Conservation (phyloP, 1,140 invertebrate species). For the Gonatopus flavifemur region DNA sequence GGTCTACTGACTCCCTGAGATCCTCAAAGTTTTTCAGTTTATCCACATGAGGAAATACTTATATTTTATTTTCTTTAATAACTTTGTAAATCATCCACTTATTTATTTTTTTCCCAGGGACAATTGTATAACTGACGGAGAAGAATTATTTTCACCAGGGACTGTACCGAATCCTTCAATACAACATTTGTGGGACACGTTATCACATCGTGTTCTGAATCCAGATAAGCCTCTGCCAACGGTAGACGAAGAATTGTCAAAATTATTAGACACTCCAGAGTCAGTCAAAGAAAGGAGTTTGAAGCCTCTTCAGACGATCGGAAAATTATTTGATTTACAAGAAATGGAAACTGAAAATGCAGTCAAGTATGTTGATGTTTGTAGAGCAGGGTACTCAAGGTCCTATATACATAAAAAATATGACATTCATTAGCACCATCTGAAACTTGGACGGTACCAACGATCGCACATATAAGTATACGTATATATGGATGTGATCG, state of each 20-base stretch:
- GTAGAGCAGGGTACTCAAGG: too few relatives aligned
- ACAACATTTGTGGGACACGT: conserved; percentile 27
- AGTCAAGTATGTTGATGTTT: too few relatives aligned
- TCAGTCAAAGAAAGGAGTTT: conserved; percentile 8
- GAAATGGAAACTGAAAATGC: too few relatives aligned
- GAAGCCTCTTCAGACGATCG: conserved; percentile 15
- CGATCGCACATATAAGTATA: too few relatives aligned
- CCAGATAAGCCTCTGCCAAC: conserved; percentile 26
- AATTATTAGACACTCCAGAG: conserved; percentile 17
- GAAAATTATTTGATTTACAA: conserved; percentile 20
- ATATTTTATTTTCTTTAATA: neutral
- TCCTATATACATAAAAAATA: too few relatives aligned
- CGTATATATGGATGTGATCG: too few relatives aligned
- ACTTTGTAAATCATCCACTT: neutral
- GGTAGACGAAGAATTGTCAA: conserved; percentile 17
- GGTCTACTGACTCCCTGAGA: too few relatives aligned
- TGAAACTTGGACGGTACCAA: too few relatives aligned
- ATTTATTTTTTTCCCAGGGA: conserved; percentile 8
- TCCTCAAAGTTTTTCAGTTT: too few relatives aligned
- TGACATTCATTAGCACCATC: too few relatives aligned
- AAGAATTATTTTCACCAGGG: conserved; percentile 23
- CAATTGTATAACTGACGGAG: neutral
- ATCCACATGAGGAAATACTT: too few relatives aligned
- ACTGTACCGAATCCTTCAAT: conserved; percentile 19
- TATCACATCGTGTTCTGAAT: conserved; percentile 30